Evolutionary conservation across 1,140 invertebrate species (phyloP), one percentile per base, ranked within the genome.

Genomic region (Macrocentrus cingulum): DNA sequence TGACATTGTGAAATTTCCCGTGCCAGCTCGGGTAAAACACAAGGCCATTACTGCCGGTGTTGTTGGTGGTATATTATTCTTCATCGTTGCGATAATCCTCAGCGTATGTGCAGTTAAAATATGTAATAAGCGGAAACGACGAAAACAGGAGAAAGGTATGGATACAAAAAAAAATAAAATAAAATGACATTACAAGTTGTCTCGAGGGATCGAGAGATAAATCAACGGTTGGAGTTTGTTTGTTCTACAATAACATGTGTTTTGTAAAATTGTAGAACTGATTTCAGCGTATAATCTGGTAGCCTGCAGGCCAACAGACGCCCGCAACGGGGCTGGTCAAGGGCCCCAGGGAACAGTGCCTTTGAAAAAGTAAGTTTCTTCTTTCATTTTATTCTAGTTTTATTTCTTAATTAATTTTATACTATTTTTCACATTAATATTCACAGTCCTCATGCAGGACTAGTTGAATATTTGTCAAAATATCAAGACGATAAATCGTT

Each of bases 281-380:
- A 70, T 90, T 91, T 80, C 88, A 95, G 94, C 92, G 82, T 96
- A 96, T 86, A 95, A 94, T 83, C 94, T 95, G 92, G 94, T 97
- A 84, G 91, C 93, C 78, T 94, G 92, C 87, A 87, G 93, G 77
- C 89, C 95, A 75, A 92, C 92, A 68, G 93, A 96, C 79, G 85
- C 91, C 66, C 87, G 92, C 80, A 93, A 92, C 79, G 92, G 91
- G 74, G 90, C 80, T 83, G 89, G 83, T 80, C 87, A 83, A 83
- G 87, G 80, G 81, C 76, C 84, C 81, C 91, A 91, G 82, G 93
- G 91, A 88, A 92, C 94, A 91, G 92, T 95, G 89, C 91, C 93
- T 91, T 92, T 94, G 85, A 95, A 95, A 88, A 95, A 94, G 93
- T 96, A 84, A 91, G 90, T 90, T 67, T 74, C 59, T 60, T 53